Percentiles rank a stretch among this genome's conserved stretches.
phyloP scores from a whole-genome alignment of 2,797 vertebrate genomes.

The Graptemys geographica region DNA sequence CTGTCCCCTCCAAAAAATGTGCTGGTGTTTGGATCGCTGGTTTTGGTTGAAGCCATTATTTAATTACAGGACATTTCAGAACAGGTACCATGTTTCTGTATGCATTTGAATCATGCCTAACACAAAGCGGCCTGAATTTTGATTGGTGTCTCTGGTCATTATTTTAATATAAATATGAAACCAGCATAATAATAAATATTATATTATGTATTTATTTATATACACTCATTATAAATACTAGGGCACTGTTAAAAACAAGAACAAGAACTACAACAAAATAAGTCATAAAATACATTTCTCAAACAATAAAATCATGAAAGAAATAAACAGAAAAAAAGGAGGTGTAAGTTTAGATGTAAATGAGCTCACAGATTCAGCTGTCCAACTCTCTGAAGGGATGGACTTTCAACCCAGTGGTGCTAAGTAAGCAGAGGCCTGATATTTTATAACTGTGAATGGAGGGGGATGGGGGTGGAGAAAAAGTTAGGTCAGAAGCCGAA shows the following conservation, averaged over 20 bases:
- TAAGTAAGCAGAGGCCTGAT: constrained; percentile 52
- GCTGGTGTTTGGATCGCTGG: not conserved
- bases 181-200: not conserved
- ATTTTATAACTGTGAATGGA: constrained; percentile 54
- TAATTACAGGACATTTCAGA: not conserved
- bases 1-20: not conserved
- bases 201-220: not conserved
- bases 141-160: not conserved
- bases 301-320: not conserved
- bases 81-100: not conserved
- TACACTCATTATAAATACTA: not conserved
- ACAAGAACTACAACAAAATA: not conserved
- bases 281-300: not conserved
- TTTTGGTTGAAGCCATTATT: not conserved
- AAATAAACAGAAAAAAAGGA: not conserved
- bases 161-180: not conserved
- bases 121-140: not conserved
- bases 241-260: not conserved
- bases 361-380: not conserved
- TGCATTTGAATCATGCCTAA: not conserved
- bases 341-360: constrained; percentile 2
- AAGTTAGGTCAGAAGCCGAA: constrained; percentile 61
- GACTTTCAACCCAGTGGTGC: not conserved
- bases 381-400: not conserved
- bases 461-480: constrained; percentile 20